Evolutionary conservation across 2,888 invertebrate genomes (phyloP), one percentile per base, ranked within the genome.

Genomic region (Strigamia crassipes): DNA sequence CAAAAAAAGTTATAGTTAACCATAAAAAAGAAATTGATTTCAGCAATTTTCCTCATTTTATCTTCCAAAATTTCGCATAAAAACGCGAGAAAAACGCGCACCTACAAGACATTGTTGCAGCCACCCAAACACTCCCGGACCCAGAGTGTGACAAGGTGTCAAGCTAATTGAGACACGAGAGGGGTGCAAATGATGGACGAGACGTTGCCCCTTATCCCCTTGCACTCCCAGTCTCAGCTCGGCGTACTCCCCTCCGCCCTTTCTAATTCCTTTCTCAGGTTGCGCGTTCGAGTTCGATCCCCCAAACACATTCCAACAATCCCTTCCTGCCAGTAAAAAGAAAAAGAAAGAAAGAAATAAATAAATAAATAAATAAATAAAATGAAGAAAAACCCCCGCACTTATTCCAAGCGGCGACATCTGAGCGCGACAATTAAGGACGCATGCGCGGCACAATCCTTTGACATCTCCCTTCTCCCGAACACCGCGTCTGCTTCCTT

Each of bases 341-440:
- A 9, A 27, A 31, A 27, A 8, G n/a, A n/a, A n/a, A n/a, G n/a
- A n/a, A n/a, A n/a, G n/a, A 73, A 73, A 73, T n/a, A 73, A 73
- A 73, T 18, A 73, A 27, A 73, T 18, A 73, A 3, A 73, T 73
- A 73, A 12, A 73, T 9, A 21, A 15, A 77, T 23, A 77, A 31
- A 38, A 38, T 23, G 38, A 77, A 77, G 38, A 77, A 38, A 38
- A 77, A 21, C 31, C 78, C n/a, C 27, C 31, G 73, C 73, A 31
- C 27, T 73, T 73, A 73, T 73, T 73, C 31, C 27, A 73, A 73
- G 73, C 73, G 73, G 73, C 73, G 73, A 73, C 73, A 73, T 73
- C 73, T 73, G 73, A 73, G 73, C 73, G 73, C 73, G 73, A 73
- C 73, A 73, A 73, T 73, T 73, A 73, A 73, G 73, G 73, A 73